phyloP scores from a whole-genome alignment of 2,797 vertebrate genomes.

The Pterois miles region DNA sequence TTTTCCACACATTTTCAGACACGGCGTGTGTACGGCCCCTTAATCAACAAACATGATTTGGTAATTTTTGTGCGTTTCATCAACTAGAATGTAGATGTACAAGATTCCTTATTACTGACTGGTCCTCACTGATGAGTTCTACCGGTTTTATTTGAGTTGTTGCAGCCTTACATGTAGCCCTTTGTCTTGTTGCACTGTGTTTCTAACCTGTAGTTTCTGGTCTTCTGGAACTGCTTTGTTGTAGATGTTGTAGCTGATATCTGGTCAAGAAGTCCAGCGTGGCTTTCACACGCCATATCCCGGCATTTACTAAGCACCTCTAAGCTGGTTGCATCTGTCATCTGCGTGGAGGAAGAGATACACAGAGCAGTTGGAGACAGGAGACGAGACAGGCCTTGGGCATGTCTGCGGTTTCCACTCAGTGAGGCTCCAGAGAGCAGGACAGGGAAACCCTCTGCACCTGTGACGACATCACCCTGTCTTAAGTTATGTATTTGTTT shows the following conservation, averaged over 20 bases:
- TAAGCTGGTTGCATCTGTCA: slow-evolving; percentile 19
- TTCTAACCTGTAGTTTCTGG: not conserved
- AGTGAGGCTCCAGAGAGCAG: slow-evolving; percentile 12
- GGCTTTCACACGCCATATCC: not conserved
- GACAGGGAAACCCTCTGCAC: slow-evolving; percentile 27
- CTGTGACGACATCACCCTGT: too few species aligned
- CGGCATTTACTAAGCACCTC: not conserved
- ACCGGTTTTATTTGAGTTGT: not conserved
- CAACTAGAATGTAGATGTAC: not conserved
- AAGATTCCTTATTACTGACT: not conserved
- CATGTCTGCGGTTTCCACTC: slow-evolving; percentile 32
- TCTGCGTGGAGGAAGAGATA: slow-evolving; percentile 5
- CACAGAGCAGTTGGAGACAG: slow-evolving; percentile 13
- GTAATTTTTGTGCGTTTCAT: not conserved
- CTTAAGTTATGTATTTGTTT: too few species aligned
- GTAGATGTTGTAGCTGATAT: not conserved
- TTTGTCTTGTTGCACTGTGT: not conserved
- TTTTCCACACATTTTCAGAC: too few species aligned
- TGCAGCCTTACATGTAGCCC: not conserved
- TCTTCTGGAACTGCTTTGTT: not conserved
- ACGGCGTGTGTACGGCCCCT: too few species aligned
- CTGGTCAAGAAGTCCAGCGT: not conserved
- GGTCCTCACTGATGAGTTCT: not conserved
- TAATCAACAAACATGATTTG: not conserved
- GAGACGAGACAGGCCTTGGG: slow-evolving; percentile 15